A percentile compares a stretch with the other conserved stretches of the same genome.
Conservation (phyloP, 2,797 vertebrate species). For the Sebastes oblongus region DNA sequence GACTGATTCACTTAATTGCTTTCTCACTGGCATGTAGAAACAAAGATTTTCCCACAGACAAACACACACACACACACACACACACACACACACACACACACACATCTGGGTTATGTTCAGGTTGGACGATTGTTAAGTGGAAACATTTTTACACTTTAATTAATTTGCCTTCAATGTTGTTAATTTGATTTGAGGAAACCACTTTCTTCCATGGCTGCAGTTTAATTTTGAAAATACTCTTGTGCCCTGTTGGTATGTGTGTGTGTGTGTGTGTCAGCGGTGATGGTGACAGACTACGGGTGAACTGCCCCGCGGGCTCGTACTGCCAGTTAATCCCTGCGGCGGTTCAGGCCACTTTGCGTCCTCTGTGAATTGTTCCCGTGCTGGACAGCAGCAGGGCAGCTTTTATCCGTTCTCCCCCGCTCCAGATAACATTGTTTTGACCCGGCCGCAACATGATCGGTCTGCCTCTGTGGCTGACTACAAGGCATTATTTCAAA, state of each 20-base stretch:
- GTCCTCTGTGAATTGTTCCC: constrained; percentile 38
- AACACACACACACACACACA: background rate
- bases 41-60: background rate
- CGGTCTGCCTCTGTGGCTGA: constrained; percentile 38
- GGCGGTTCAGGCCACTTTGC: constrained; percentile 35
- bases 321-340: constrained; percentile 40
- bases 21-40: background rate
- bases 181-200: background rate
- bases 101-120: background rate
- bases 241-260: background rate
- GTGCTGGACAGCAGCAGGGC: constrained; percentile 15
- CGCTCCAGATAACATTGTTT: constrained; percentile 50
- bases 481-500: constrained; percentile 66
- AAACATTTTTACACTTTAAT: background rate
- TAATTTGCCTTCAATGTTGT: background rate
- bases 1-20: constrained; percentile 21
- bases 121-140: accelerated
- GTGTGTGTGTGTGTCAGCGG: background rate
- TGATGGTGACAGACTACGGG: background rate
- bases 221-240: background rate
- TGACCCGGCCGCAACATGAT: constrained; percentile 60
- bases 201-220: background rate
- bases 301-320: background rate
- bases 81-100: background rate
- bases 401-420: constrained; percentile 32